Percentiles rank a stretch among this genome's conserved stretches.
These are phyloP conservation scores for Periphyllus acericola DNA, from an alignment of 2,888 invertebrate species.

Conservation along the genomic window DNA sequence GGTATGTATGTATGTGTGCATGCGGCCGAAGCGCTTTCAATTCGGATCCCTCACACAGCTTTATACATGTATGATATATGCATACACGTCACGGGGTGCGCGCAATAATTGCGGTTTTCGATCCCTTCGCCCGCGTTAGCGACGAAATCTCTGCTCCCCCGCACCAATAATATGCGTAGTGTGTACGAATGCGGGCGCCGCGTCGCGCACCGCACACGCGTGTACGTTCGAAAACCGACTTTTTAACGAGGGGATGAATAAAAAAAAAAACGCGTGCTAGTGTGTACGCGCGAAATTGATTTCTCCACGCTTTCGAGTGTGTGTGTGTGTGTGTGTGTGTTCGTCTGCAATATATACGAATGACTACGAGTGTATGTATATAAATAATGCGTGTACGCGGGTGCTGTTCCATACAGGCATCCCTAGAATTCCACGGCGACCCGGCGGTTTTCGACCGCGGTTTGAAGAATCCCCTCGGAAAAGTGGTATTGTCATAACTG, in stretches of 20 bases:
- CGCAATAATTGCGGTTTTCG: slow-evolving; percentile 51
- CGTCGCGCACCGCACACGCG: background rate
- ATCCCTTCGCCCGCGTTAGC: slow-evolving; percentile 18
- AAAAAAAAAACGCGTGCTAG: background rate
- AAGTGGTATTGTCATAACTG: no score
- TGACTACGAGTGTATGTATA: background rate
- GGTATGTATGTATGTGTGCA: no score
- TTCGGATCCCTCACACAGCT: slow-evolving; percentile 14
- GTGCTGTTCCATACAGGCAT: no score
- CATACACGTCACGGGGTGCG: background rate
- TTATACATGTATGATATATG: background rate
- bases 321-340: background rate
- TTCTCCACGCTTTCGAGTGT: background rate
- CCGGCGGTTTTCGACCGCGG: no score
- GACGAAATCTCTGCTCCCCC: slow-evolving; percentile 32
- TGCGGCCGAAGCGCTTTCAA: slow-evolving; percentile 30
- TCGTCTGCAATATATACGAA: background rate
- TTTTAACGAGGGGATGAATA: slow-evolving; percentile 38
- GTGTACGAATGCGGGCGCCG: background rate
- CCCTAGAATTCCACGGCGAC: no score
- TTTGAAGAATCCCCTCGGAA: no score
- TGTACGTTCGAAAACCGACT: slow-evolving; percentile 21
- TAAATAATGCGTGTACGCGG: no score
- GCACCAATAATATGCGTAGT: background rate
- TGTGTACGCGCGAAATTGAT: slow-evolving; percentile 10